A percentile compares a stretch with the other conserved stretches of the same genome.
These are phyloP conservation scores for Ictidomys tridecemlineatus DNA, from an alignment of 2,113 vertebrate species.

Conservation along the genomic window DNA sequence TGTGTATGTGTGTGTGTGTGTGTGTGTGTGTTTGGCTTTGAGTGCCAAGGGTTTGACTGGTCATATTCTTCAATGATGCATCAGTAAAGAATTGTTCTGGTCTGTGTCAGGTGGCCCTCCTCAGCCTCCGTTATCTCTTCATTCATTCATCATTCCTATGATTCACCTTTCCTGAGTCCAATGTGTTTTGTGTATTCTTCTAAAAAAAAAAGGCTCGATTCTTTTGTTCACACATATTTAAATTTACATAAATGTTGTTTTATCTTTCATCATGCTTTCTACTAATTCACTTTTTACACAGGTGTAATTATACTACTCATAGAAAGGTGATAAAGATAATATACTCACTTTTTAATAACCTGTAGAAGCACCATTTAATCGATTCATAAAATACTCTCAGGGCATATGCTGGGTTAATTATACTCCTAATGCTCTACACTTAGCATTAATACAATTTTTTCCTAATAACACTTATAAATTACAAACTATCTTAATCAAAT, in stretches of 20 bases:
- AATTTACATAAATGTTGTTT: background rate
- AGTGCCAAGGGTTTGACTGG: background rate
- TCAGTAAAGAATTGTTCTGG: too few relatives aligned
- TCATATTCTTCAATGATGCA: background rate
- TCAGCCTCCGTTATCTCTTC: background rate
- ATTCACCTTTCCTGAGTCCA: background rate
- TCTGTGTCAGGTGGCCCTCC: background rate
- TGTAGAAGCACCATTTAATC: background rate
- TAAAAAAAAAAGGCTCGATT: background rate
- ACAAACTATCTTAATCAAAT: background rate
- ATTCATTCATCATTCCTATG: background rate
- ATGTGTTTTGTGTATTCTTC: background rate
- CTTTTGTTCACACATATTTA: background rate
- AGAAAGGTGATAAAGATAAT: background rate
- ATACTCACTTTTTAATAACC: background rate
- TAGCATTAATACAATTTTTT: background rate
- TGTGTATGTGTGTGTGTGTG: too few relatives aligned
- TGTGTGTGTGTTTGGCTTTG: background rate
- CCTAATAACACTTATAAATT: background rate
- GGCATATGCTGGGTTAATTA: background rate
- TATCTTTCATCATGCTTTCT: background rate
- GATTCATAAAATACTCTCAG: constrained; percentile 1
- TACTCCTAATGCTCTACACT: background rate
- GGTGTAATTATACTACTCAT: constrained; percentile 1
- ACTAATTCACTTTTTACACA: background rate